phyloP scores from a whole-genome alignment of 2,113 vertebrate species.

The Laticauda laticaudata region DNA sequence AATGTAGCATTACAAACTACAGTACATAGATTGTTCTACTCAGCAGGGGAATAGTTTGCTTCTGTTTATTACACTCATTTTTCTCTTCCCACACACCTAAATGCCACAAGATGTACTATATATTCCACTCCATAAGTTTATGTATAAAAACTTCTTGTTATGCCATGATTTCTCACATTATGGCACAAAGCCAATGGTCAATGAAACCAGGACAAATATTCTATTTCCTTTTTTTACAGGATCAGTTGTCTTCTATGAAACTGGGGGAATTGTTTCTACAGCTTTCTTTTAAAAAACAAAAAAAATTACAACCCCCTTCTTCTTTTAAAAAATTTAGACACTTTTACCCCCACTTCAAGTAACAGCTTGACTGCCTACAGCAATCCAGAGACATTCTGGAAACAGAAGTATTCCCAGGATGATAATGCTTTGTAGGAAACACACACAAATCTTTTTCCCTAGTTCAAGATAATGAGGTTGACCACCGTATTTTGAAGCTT shows the following conservation, averaged over 20 bases:
- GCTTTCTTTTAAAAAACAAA: background rate
- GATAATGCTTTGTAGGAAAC: background rate
- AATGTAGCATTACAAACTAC: background rate
- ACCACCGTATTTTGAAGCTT: background rate
- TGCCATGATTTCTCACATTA: background rate
- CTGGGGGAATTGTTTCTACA: background rate
- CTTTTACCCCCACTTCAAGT: background rate
- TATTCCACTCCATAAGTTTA: background rate
- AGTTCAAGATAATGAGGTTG: background rate
- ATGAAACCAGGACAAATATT: background rate
- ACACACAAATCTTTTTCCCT: background rate
- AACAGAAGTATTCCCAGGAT: background rate
- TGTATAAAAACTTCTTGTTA: background rate
- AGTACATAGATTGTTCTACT: background rate
- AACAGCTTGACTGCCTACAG: background rate
- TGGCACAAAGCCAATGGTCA: background rate
- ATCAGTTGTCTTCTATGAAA: background rate
- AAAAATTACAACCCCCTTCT: background rate
- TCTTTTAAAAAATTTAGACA: background rate
- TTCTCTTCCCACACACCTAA: background rate
- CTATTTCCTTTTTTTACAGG: background rate
- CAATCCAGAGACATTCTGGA: background rate
- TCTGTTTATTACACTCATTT: background rate
- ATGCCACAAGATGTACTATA: background rate
- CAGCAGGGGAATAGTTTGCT: background rate